Base-by-base conservation (phyloP, 1,140 invertebrate species). In the Caerostris darwini region DNA sequence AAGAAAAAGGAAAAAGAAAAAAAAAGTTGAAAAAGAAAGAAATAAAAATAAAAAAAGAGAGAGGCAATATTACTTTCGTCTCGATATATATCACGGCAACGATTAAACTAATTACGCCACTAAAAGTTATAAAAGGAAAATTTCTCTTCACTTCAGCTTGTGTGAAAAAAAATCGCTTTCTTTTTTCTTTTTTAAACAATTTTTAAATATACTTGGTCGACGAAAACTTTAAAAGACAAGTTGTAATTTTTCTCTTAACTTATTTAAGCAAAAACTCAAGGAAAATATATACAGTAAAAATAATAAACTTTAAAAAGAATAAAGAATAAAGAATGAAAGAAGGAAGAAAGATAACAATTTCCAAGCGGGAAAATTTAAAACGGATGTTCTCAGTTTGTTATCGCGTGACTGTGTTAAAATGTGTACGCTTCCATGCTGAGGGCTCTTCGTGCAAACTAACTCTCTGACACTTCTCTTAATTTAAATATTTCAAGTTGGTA, bases 141-240 rank as follows among this genome's bases (percentile, higher is more conserved):
- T 57, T 77, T 77, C 50, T 50, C 69, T 34, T 54, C 50, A 17
- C 8, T 0, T 71, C 5, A 53, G n/a, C 34, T 3, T 56, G 3
- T 58, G 85, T 4, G 4, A 88, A 69, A 89, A 71, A 53, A 89
- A 89, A 89, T 34, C 59, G 10, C 50, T 64, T 69, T n/a, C n/a
- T n/a, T n/a, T n/a, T n/a, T n/a, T n/a, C n/a, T n/a, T 10, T 67
- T 54, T 89, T 69, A 54, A 71, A 69, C 87, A 89, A 56, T 53
- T 53, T 67, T 54, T 59, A 56, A 59, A 19, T 61, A 61, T 77
- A 71, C 69, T 71, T 71, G 50, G 19, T 67, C 64, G 87, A 89
- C 64, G 87, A 89, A 89, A 89, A n/a, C 50, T n/a, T n/a, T 56
- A 56, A 77, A n/a, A 89, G 87, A 89, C 87, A 89, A 67, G 61